Evolutionary conservation across 2,888 invertebrate genomes (phyloP), one percentile per base, ranked within the genome.

Genomic region (Ceramica pisi): DNA sequence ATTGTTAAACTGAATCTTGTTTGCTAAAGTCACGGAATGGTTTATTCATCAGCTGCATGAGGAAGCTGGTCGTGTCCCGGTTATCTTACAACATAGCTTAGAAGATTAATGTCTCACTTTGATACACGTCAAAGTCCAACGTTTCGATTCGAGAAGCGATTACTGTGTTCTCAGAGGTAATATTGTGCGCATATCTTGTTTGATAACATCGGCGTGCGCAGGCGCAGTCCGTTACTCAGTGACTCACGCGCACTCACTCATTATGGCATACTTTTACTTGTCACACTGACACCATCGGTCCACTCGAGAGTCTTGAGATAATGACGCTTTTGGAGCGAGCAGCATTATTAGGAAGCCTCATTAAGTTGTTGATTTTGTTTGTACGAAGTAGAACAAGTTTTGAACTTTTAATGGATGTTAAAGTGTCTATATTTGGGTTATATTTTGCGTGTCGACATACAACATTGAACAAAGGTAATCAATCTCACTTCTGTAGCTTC

Each of bases 241-340:
- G 78, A 82, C 70, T 79, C 83, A 84, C 63, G 59, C 71, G 74
- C 71, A 63, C 65, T 81, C 53, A 48, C 66, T 83, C 80, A 78
- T 74, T 69, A 75, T 82, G 86, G 73, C 86, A 84, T 78, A 86
- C 86, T 87, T 87, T 87, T 87, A 87, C 86, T 76, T 82, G 82
- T 72, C 78, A 82, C 55, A 72, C 66, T 80, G 66, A 82, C 82
- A 82, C 82, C 59, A 61, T 82, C 74, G 63, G 61, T 44, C 60
- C 38, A 44, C 59, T 82, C 68, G 81, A 59, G 46, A 78, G 44
- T 64, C 68, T 81, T 62, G 46, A 78, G 48, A 67, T 73, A 62
- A 31, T 68, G 41, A 68, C 16, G 73, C 23, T 71, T 41, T 72
- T 57, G 57, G 26, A 77, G 61, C 50, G 41, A 56, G 21, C 38